phyloP scores from a whole-genome alignment of 2,888 invertebrate species.

The Trissonchulus latispiculum region DNA sequence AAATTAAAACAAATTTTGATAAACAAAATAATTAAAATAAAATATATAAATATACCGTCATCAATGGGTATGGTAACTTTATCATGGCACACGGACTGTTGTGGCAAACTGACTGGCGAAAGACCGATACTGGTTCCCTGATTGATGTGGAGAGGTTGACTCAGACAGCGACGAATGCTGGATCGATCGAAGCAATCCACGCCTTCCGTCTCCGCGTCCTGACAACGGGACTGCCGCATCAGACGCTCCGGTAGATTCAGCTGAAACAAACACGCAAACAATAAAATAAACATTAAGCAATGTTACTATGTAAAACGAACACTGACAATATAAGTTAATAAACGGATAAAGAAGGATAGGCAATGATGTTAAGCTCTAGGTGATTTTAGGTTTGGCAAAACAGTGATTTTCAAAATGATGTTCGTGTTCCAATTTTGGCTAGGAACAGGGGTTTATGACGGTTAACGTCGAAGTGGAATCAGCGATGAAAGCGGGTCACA shows the following conservation, averaged over 20 bases:
- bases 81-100: background rate
- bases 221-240: background rate
- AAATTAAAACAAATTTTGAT: no score
- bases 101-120: background rate
- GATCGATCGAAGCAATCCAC: background rate
- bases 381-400: no score
- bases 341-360: no score
- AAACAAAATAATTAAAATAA: background rate
- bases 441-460: no score
- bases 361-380: no score
- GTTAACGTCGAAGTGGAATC: no score
- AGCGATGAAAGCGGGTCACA: no score
- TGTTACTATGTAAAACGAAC: no score
- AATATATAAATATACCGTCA: constrained; percentile 12
- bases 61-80: background rate
- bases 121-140: background rate
- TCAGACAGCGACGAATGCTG: constrained; percentile 11
- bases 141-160: constrained; percentile 11
- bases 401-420: no score
- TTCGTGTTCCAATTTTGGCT: no score
- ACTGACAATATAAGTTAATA: no score
- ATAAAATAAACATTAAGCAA: no score
- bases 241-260: constrained; percentile 16
- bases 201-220: background rate
- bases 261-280: constrained; percentile 9